A percentile compares a stretch with the other conserved stretches of the same genome.
Conservation (phyloP, 2,888 invertebrate genomes). For the Acleris sparsana region DNA sequence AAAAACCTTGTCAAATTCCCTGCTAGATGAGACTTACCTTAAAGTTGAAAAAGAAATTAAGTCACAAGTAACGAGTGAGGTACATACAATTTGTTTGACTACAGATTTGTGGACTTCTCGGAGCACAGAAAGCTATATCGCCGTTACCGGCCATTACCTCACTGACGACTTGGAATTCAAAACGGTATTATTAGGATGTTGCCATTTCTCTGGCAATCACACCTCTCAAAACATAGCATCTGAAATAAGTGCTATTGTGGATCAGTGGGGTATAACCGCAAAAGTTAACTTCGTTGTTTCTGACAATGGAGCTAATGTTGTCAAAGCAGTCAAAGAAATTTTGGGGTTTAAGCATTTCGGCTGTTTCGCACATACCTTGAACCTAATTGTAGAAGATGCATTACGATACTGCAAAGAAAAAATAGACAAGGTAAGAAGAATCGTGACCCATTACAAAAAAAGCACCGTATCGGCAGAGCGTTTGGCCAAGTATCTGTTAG, state of each 20-base stretch:
- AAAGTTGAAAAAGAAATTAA: not conserved
- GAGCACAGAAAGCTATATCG: not conserved
- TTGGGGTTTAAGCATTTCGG: too few relatives aligned
- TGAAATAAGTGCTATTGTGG: not conserved
- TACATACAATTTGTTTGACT: not conserved
- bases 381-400: not conserved
- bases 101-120: slow-evolving; percentile 2
- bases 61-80: not conserved
- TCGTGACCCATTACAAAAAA: slow-evolving; percentile 3
- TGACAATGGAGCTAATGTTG: not conserved
- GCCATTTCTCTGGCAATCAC: not conserved
- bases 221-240: not conserved
- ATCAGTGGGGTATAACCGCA: not conserved
- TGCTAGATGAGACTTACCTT: slow-evolving; percentile 18
- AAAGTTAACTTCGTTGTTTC: not conserved
- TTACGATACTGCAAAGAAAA: not conserved
- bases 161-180: not conserved
- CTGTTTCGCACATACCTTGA: not conserved
- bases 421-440: not conserved
- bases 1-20: slow-evolving; percentile 40
- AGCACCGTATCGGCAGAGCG: slow-evolving; percentile 2
- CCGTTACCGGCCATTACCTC: not conserved
- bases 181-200: not conserved
- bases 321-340: not conserved
- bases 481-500: too few relatives aligned